Evolutionary conservation across 2,888 invertebrate species (phyloP).

Genomic region (Bembecia ichneumoniformis): DNA sequence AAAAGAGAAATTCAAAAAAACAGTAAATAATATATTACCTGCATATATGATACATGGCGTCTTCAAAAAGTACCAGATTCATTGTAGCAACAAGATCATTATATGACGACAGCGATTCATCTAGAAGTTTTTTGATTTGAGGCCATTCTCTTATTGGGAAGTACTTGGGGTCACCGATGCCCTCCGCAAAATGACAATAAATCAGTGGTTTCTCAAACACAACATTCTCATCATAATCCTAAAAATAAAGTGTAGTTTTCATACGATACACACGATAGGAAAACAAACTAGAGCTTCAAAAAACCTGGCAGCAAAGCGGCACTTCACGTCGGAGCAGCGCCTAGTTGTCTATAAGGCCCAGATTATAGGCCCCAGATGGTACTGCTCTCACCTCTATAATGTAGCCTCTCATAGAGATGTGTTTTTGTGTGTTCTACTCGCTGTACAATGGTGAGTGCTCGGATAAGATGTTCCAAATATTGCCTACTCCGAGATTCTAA

Average conservation of each 20-base stretch:
- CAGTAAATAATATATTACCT: constrained; percentile 50
- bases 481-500: too few relatives aligned
- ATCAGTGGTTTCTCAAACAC: constrained; percentile 85
- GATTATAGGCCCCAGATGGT: too few relatives aligned
- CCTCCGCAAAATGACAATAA: constrained; percentile 93
- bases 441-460: too few relatives aligned
- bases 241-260: constrained; percentile 4
- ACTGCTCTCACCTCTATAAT: too few relatives aligned
- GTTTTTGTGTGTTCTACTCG: too few relatives aligned
- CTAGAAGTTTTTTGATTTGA: constrained; percentile 79
- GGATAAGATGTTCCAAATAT: too few relatives aligned
- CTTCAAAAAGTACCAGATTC: constrained; percentile 95
- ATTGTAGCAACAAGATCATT: constrained; percentile 93
- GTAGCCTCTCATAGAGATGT: too few relatives aligned
- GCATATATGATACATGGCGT: constrained; percentile 94
- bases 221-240: constrained; percentile 81
- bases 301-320: too few relatives aligned
- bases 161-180: constrained; percentile 93
- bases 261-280: neutral
- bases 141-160: constrained; percentile 82
- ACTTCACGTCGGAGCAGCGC: neutral
- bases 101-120: constrained; percentile 86
- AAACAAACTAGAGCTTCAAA: neutral
- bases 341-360: too few relatives aligned
- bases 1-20: too few relatives aligned